These are phyloP conservation scores for Austrofundulus limnaeus DNA, from an alignment of 2,113 vertebrate species.

Conservation along the genomic window DNA sequence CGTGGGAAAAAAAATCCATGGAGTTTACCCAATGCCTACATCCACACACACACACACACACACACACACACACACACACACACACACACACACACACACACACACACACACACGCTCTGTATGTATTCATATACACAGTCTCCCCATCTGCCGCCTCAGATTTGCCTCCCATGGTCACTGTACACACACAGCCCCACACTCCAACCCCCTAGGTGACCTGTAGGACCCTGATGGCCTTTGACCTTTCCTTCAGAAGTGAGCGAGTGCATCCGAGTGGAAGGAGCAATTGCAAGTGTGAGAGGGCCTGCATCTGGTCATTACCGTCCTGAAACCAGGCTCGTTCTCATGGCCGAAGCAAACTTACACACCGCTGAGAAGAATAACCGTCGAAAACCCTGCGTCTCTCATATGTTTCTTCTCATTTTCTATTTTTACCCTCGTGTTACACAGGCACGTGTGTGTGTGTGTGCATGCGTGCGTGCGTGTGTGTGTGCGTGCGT, in stretches of 20 bases:
- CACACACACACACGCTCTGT: slow-evolving; percentile 30
- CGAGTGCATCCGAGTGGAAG: slow-evolving; percentile 58
- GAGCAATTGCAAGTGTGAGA: slow-evolving; percentile 64
- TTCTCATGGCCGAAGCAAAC: not conserved
- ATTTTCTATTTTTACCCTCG: slow-evolving; percentile 19
- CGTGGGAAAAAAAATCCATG: slow-evolving; percentile 71
- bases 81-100: slow-evolving; percentile 37
- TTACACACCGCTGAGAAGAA: slow-evolving; percentile 4
- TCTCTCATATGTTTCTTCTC: slow-evolving; percentile 23
- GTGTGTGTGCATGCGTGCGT: no score
- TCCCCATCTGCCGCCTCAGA: slow-evolving; percentile 62
- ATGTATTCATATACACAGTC: slow-evolving; percentile 34
- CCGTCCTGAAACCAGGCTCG: slow-evolving; percentile 30
- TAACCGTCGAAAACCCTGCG: not conserved
- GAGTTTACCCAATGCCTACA: slow-evolving; percentile 63
- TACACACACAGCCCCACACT: slow-evolving; percentile 43
- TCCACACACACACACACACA: slow-evolving; percentile 37
- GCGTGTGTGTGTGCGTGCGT: no score
- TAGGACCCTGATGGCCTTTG: slow-evolving; percentile 60
- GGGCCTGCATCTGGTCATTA: slow-evolving; percentile 67
- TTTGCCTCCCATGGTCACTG: slow-evolving; percentile 67
- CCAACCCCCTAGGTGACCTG: slow-evolving; percentile 59
- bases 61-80: slow-evolving; percentile 37
- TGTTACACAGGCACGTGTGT: slow-evolving; percentile 12
- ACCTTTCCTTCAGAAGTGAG: slow-evolving; percentile 65